Evolutionary conservation across 1,140 invertebrate genomes (phyloP).

Genomic region (Sycophila sp.): DNA sequence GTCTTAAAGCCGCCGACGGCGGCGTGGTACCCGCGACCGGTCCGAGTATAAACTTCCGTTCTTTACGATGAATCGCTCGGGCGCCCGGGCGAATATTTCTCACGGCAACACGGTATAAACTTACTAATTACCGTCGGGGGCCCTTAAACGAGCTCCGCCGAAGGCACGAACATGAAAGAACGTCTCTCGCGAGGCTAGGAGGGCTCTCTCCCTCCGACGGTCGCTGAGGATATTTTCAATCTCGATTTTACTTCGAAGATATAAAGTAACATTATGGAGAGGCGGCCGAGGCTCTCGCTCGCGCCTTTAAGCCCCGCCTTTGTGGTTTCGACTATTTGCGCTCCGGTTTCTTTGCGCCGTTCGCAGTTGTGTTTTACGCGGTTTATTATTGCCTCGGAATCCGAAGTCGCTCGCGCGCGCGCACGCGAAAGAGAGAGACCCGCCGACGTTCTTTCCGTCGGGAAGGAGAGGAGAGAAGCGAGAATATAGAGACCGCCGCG

Average conservation of each 20-base stretch:
- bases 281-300: slow-evolving; percentile 26
- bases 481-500: slow-evolving; percentile 17
- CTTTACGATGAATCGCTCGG: slow-evolving; percentile 24
- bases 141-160: slow-evolving; percentile 31
- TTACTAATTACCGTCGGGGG: slow-evolving; percentile 32
- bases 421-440: too few relatives aligned
- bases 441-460: slow-evolving; percentile 18
- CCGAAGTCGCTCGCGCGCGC: background rate
- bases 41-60: slow-evolving; percentile 15
- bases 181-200: too few relatives aligned
- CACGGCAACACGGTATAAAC: slow-evolving; percentile 31
- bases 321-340: slow-evolving; percentile 40
- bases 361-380: slow-evolving; percentile 33
- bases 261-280: slow-evolving; percentile 38
- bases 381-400: slow-evolving; percentile 38
- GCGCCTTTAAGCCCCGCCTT: slow-evolving; percentile 35
- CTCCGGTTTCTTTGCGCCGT: slow-evolving; percentile 36
- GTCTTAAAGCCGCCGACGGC: background rate
- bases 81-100: slow-evolving; percentile 24
- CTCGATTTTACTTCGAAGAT: slow-evolving; percentile 31
- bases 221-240: slow-evolving; percentile 39
- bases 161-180: slow-evolving; percentile 25
- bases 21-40: slow-evolving; percentile 1
- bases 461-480: background rate
- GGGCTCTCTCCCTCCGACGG: background rate